A percentile compares a stretch with the other conserved stretches of the same genome.
Conservation (phyloP, 2,113 vertebrate genomes). For the Oceanodroma tethys region DNA sequence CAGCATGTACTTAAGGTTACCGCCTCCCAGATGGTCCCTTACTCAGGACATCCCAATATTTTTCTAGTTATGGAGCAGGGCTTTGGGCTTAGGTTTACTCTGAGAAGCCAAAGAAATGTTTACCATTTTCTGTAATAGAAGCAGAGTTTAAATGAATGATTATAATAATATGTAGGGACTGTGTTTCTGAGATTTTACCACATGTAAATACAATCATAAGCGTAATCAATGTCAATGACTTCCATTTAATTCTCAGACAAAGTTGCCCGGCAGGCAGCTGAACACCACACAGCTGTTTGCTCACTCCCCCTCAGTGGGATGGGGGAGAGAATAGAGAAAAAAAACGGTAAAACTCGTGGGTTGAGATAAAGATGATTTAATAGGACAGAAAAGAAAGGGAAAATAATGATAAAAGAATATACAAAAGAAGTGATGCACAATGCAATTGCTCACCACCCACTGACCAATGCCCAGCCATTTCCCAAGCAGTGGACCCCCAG, state of each 20-base stretch:
- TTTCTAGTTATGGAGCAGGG: background rate
- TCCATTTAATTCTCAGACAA: constrained; percentile 26
- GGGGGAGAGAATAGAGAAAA: too few species aligned
- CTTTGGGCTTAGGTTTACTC: background rate
- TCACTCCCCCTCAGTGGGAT: too few species aligned
- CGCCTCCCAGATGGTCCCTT: background rate
- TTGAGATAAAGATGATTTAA: too few species aligned
- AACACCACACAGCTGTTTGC: too few species aligned
- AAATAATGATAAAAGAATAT: too few species aligned
- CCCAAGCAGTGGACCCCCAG: too few species aligned
- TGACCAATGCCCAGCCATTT: too few species aligned
- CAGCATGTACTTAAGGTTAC: background rate
- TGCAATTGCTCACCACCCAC: too few species aligned
- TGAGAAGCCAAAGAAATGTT: background rate
- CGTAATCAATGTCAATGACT: constrained; percentile 12
- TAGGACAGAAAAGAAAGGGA: too few species aligned
- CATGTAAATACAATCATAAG: background rate
- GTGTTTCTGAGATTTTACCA: background rate
- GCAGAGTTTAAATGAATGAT: background rate
- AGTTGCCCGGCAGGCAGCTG: background rate
- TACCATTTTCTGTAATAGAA: background rate
- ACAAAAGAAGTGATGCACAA: too few species aligned
- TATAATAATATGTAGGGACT: background rate
- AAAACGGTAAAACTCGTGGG: too few species aligned
- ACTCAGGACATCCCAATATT: background rate